phyloP scores from a whole-genome alignment of 92 coral and sea anemone genomes.

The Montipora capitata region DNA sequence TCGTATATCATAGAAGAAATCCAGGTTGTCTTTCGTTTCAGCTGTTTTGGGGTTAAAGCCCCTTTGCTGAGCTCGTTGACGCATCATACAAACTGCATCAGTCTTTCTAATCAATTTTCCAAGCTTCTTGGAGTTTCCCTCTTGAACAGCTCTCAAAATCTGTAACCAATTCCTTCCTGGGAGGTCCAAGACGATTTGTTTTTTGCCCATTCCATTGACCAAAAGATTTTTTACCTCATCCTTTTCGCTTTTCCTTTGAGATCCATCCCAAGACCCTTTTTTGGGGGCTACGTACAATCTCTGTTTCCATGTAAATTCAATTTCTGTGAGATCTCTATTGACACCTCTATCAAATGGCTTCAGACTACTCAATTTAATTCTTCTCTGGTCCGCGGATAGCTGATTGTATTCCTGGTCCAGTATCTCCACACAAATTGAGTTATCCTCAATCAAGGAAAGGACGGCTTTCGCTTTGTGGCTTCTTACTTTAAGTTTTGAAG shows the following conservation, averaged over 20 bases:
- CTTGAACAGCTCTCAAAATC: background rate
- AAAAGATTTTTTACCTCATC: constrained; percentile 14
- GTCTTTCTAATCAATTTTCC: background rate
- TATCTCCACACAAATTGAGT: constrained; percentile 54
- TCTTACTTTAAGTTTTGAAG: constrained; percentile 62
- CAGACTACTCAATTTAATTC: constrained; percentile 71
- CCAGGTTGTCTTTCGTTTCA: background rate
- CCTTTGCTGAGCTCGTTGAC: too few species aligned
- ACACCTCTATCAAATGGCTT: constrained; percentile 50
- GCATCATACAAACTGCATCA: background rate
- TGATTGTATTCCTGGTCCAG: constrained; percentile 49
- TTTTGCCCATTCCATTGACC: background rate
- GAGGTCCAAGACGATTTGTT: background rate
- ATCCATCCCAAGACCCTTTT: background rate
- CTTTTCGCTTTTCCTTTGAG: background rate
- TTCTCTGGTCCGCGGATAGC: constrained; percentile 56
- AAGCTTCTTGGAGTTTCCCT: background rate
- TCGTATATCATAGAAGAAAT: constrained; percentile 62
- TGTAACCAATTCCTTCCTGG: constrained; percentile 8
- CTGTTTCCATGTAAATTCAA: background rate
- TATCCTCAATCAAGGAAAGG: constrained; percentile 68
- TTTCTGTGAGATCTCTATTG: background rate
- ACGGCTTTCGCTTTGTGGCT: constrained; percentile 57
- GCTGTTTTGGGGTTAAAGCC: background rate
- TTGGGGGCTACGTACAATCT: background rate